Evolutionary conservation across 2,797 vertebrate species (phyloP).

Genomic region (Ceryle rudis): DNA sequence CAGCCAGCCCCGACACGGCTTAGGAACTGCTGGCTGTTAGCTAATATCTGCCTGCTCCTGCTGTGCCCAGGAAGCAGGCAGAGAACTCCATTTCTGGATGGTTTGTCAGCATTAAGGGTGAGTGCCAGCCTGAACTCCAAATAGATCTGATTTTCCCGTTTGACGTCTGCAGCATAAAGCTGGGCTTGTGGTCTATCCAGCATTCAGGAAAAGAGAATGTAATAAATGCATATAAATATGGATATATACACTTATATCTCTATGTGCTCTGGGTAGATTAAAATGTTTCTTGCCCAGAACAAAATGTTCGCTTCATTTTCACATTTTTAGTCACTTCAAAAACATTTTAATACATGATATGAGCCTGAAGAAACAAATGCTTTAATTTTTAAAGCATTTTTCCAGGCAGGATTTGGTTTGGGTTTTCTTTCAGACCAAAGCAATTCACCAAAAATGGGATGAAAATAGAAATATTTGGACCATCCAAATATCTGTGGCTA

Average conservation of each 20-base stretch:
- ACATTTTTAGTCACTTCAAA: background rate
- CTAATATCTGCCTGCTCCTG: background rate
- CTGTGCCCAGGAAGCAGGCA: background rate
- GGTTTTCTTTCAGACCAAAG: background rate
- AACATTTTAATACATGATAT: background rate
- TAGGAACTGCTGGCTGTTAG: background rate
- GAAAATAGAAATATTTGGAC: background rate
- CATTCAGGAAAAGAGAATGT: background rate
- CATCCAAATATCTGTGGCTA: background rate
- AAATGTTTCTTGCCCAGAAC: background rate
- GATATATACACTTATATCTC: background rate
- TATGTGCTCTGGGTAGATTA: background rate
- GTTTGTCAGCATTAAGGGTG: background rate
- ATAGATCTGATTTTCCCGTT: background rate
- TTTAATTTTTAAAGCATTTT: background rate
- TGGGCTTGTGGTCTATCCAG: background rate
- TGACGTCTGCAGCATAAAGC: background rate
- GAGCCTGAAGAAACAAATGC: background rate
- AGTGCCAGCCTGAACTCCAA: background rate
- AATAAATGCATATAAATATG: background rate
- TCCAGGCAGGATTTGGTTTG: background rate
- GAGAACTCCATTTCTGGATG: background rate
- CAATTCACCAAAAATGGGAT: background rate
- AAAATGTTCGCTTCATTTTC: background rate
- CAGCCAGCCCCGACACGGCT: accelerated